Conservation (phyloP, 2,113 vertebrate genomes). For the Lycaon pictus region DNA sequence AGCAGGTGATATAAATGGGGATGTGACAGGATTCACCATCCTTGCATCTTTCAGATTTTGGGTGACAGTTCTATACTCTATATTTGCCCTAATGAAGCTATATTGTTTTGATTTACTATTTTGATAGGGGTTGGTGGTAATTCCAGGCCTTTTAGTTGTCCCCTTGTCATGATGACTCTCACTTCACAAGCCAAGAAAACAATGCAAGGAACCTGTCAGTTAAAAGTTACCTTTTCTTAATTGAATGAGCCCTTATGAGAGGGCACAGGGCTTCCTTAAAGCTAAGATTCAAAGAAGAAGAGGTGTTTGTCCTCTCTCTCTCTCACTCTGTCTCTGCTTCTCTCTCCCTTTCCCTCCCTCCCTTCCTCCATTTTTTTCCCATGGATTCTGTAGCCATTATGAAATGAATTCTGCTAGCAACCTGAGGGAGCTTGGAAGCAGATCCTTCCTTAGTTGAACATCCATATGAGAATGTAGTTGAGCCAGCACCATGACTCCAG, state of each 20-base stretch:
- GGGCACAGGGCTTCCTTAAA: background rate
- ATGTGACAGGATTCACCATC: background rate
- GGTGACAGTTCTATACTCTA: background rate
- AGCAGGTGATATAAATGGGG: background rate
- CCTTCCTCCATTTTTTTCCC: background rate
- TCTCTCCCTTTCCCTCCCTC: background rate
- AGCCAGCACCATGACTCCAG: background rate
- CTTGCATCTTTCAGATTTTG: background rate
- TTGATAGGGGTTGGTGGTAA: background rate
- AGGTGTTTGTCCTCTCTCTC: background rate
- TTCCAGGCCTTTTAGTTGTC: background rate
- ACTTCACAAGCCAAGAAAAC: background rate
- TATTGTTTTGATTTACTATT: background rate
- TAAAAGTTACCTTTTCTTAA: background rate
- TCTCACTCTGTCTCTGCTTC: background rate
- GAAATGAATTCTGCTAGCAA: background rate
- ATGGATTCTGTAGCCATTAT: background rate
- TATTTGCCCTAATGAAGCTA: background rate
- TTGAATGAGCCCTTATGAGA: background rate
- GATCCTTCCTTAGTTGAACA: background rate
- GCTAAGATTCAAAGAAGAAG: background rate
- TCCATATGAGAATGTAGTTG: background rate
- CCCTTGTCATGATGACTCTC: background rate
- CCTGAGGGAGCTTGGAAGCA: background rate
- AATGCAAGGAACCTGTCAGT: background rate